A percentile compares a stretch with the other conserved stretches of the same genome.
These are phyloP conservation scores for Australoheros scitulus DNA, from an alignment of 2,113 vertebrate genomes.

Conservation along the genomic window DNA sequence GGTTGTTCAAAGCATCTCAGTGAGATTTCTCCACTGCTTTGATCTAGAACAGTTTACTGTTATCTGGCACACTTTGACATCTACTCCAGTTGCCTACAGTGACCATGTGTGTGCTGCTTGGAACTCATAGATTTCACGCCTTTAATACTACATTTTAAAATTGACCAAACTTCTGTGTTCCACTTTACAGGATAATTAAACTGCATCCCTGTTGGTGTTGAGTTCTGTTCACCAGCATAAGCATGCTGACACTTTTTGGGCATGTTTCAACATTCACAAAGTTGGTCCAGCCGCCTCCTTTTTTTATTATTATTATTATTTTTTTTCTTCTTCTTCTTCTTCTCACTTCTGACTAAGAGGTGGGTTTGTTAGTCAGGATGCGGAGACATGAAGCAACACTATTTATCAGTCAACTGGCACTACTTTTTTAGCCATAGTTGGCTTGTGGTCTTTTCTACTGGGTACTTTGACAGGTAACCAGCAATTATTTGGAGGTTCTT, in stretches of 20 bases:
- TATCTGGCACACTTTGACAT: constrained; percentile 40
- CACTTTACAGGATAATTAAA: constrained; percentile 6
- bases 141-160: constrained; percentile 38
- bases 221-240: constrained; percentile 29
- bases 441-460: constrained; percentile 1
- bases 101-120: constrained; percentile 14
- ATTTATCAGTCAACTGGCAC: constrained; percentile 1
- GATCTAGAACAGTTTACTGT: constrained; percentile 45
- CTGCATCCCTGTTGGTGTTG: constrained; percentile 15
- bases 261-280: not conserved
- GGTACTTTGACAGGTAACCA: constrained; percentile 36
- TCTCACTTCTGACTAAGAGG: constrained; percentile 17
- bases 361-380: constrained; percentile 27
- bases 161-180: constrained; percentile 61
- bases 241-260: not conserved
- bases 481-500: constrained; percentile 28
- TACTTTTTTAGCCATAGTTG: not conserved
- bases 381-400: not conserved
- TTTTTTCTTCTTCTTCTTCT: not conserved
- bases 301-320: no score
- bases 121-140: constrained; percentile 8
- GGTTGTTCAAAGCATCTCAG: constrained; percentile 68
- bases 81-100: constrained; percentile 7
- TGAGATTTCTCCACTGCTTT: constrained; percentile 42
- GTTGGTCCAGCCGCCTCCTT: constrained; percentile 2